Evolutionary conservation across 2,888 invertebrate species (phyloP).

Genomic region (Choreutis nemorana): DNA sequence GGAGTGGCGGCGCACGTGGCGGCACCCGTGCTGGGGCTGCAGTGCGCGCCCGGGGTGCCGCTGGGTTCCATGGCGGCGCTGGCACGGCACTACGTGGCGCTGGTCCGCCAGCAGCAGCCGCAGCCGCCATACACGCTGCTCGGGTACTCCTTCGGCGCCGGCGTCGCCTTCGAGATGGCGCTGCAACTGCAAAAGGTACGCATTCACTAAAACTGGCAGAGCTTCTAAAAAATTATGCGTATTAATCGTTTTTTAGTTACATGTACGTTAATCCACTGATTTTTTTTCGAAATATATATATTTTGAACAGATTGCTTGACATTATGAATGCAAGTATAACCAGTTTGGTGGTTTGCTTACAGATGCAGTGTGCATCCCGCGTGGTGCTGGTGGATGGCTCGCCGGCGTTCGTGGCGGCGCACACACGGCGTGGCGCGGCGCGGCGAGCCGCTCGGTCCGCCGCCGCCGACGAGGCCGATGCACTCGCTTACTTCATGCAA

Average conservation of each 20-base stretch:
- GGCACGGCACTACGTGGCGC: constrained; percentile 75
- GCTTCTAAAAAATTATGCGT: no score
- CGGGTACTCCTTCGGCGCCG: constrained; percentile 96
- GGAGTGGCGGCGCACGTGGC: constrained; percentile 76
- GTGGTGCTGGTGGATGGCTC: constrained; percentile 91
- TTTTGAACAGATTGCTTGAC: background rate
- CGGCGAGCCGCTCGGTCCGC: constrained; percentile 58
- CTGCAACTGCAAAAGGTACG: constrained; percentile 74
- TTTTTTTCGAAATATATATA: background rate
- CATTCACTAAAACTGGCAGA: background rate
- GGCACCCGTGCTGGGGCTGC: constrained; percentile 86
- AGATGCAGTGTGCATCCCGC: constrained; percentile 59
- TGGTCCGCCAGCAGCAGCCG: constrained; percentile 79
- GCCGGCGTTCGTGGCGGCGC: constrained; percentile 80
- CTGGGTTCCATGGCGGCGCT: constrained; percentile 74
- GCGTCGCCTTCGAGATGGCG: constrained; percentile 95
- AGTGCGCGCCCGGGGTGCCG: constrained; percentile 83
- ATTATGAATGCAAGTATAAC: background rate
- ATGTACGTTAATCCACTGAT: background rate
- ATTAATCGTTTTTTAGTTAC: no score
- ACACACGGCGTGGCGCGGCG: constrained; percentile 72
- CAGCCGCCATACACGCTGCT: constrained; percentile 86
- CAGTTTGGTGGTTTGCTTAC: no score
- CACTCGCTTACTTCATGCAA: constrained; percentile 83
- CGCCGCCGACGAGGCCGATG: constrained; percentile 72